Evolutionary conservation across 2,797 vertebrate species (phyloP), one percentile per base, ranked within the genome.

Genomic region (Nasua narica): DNA sequence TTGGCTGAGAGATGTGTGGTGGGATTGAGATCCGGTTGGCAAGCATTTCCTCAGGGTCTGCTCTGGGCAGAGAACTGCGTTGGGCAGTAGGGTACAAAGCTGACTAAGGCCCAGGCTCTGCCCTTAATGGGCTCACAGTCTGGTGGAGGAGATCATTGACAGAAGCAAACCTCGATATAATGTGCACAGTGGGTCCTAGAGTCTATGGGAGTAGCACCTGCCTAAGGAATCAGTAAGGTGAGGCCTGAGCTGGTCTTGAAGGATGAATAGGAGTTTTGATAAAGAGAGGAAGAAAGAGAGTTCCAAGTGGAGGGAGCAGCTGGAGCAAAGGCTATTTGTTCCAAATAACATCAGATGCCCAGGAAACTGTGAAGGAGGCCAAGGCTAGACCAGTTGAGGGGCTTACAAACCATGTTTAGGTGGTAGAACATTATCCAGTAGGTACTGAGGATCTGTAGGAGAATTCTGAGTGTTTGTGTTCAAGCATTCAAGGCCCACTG

Each of bases 181-280:
- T 79, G 52, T 90, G 32, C 29, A 84, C 56, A 84, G 40, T 81
- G 58, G 46, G 35, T 79, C 35, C 27, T 58, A 50, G 32, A 74
- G 72, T 91, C 65, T 77, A 56, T 70, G 62, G 76, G 18, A 87
- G 27, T 84, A 90, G 67, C 48, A 67, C n/a, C 70, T 87, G 35
- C 52, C 37, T n/a, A 56, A 76, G 37, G 70, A 43, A 6, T 84
- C 35, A 76, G 37, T 58, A 60, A 82, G 19, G 48, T 37, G 46
- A 93, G 87, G 25, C 35, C 43, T 90, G 77, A 95, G 87, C 79
- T 88, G 72, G 56, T 87, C 56, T 82, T 86, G 6, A 97, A 81
- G 32, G 43, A 84, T 62, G 27, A 86, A 82, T 35, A 93, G 46
- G 48, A 54, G 15, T 94, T 89, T 77, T 37, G 18, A 29, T 83